Base-by-base conservation (phyloP, 2,888 invertebrate species). In the Chrysolina americana region DNA sequence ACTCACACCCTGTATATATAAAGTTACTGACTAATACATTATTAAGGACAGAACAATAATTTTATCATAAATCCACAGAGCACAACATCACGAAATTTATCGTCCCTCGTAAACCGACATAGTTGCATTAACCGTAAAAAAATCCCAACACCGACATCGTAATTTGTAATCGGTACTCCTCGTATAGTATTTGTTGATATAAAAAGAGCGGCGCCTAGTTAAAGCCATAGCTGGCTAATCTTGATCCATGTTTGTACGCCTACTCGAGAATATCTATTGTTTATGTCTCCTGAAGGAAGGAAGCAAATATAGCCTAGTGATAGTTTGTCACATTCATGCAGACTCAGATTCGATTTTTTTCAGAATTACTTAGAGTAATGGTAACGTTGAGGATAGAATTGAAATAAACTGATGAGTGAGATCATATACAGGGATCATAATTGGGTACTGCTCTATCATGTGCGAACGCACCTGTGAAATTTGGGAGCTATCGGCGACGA, bases 211-310 rank as follows among this genome's bases (percentile, higher is more conserved):
- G 81, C 79, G 81, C 80, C 80, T 78, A 71, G 74, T 66, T 78
- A 78, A 76, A 74, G 79, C 78, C 80, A 77, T 76, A 79, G 76
- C 79, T 78, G 70, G 28, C 80, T 81, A 81, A 81, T 81, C 81
- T 78, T 74, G 81, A 81, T 80, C 77, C 80, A 80, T 80, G 80
- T 77, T 78, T 76, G 74, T 78, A 80, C 80, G 78, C 78, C 78
- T 75, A 80, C 78, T 75, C 75, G 71, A 72, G 76, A 78, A 77
- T 75, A 72, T 65, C 73, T 74, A 23, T 62, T 23, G 53, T 65
- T 65, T 65, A 68, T 53, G 64, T 59, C 69, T 69, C 65, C 69
- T 73, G 59, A 59, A 68, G 69, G 48, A 59, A 59, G 23, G 59
- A 59, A 59, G n/a, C 59, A 19, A 1, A 13, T 4, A 59, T 59